Conservation (phyloP, 1,140 invertebrate genomes). For the Drosophila tani region DNA sequence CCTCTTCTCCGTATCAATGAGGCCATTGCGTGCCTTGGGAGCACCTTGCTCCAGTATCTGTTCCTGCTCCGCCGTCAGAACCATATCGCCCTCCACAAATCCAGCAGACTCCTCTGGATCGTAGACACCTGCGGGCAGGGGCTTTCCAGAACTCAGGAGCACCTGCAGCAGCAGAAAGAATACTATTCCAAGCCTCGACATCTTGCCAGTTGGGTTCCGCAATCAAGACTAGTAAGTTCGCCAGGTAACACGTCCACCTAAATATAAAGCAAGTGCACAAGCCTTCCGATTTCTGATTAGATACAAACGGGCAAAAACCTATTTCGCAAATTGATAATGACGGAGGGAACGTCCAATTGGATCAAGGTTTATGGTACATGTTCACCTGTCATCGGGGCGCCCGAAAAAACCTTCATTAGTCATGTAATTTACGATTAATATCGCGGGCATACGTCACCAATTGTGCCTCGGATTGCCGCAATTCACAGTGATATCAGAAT, state of each 20-base stretch:
- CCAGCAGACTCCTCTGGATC: slow-evolving; percentile 70
- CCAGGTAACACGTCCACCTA: slow-evolving; percentile 10
- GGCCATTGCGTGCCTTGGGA: slow-evolving; percentile 86
- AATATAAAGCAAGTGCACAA: slow-evolving; percentile 13
- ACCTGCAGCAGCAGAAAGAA: slow-evolving; percentile 32
- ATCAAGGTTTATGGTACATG: slow-evolving; percentile 26
- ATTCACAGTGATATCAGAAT: slow-evolving; percentile 7
- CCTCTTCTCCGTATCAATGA: slow-evolving; percentile 86
- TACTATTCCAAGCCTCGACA: slow-evolving; percentile 41
- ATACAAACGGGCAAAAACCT: slow-evolving; percentile 40
- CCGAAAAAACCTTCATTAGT: slow-evolving; percentile 27
- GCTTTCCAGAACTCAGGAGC: slow-evolving; percentile 21
- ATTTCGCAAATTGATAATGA: slow-evolving; percentile 43
- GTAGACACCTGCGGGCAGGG: slow-evolving; percentile 18
- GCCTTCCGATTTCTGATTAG: slow-evolving; percentile 26
- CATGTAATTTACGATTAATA: slow-evolving; percentile 42
- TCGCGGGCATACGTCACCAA: slow-evolving; percentile 34
- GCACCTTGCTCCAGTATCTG: slow-evolving; percentile 30
- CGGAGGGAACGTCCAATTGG: slow-evolving; percentile 18
- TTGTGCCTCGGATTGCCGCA: slow-evolving; percentile 18
- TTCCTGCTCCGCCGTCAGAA: slow-evolving; percentile 84
- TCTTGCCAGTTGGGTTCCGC: slow-evolving; percentile 48
- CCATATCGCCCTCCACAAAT: slow-evolving; percentile 85
- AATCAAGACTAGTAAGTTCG: slow-evolving; percentile 37
- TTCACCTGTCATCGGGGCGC: neutral